These are phyloP conservation scores for Ceratotherium simum DNA, from an alignment of 2,113 vertebrate species.

Conservation along the genomic window DNA sequence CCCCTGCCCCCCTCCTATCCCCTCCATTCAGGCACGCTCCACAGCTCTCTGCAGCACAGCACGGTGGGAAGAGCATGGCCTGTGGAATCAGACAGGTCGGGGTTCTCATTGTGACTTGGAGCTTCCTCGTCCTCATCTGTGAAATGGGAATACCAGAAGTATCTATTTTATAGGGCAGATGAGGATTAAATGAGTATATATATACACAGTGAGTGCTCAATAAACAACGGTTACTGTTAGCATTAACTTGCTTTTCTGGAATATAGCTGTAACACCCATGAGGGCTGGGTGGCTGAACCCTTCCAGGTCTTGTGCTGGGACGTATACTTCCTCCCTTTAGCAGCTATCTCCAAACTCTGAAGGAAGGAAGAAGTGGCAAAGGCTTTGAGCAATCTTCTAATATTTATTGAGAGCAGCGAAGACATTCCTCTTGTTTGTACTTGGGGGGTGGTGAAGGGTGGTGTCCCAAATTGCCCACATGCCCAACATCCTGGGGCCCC, in stretches of 20 bases:
- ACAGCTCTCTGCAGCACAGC: not conserved
- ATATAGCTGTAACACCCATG: not conserved
- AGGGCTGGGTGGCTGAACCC: not conserved
- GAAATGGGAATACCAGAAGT: not conserved
- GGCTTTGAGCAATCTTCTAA: not conserved
- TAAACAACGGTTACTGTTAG: not conserved
- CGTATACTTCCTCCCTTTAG: not conserved
- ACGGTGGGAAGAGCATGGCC: accelerated
- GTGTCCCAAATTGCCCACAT: not conserved
- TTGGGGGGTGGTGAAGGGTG: not conserved
- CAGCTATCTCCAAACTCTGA: not conserved
- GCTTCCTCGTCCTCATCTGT: not conserved
- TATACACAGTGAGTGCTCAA: no score
- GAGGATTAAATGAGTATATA: not conserved
- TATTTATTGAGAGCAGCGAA: not conserved
- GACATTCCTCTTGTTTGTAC: not conserved
- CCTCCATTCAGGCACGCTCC: no score
- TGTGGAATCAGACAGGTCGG: not conserved
- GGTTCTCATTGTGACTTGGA: not conserved
- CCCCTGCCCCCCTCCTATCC: no score
- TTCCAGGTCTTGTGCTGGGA: not conserved
- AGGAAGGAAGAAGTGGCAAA: not conserved
- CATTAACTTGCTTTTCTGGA: not conserved
- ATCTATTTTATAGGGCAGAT: not conserved
- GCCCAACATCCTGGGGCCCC: not conserved